Evolutionary conservation across 2,888 invertebrate genomes (phyloP), one percentile per base, ranked within the genome.

Genomic region (Scaptomyza reducta): DNA sequence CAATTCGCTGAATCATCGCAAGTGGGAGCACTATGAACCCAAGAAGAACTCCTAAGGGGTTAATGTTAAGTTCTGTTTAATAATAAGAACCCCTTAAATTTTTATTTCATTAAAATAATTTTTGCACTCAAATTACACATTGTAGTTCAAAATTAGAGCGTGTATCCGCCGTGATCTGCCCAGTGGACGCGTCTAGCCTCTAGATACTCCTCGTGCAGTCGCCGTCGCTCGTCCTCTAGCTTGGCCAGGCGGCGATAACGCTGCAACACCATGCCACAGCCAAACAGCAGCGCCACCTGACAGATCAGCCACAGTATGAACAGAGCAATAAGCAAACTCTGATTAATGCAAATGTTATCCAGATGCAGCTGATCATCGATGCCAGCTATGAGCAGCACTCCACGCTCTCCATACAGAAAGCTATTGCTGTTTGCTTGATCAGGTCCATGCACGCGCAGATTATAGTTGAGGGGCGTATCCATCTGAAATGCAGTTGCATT

Each of bases 11-110:
- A 97, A 98, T 89, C 99, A 99, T 91, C 95, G 95, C 83, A 95
- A 97, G 85, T 99, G 99, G 99, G 97, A 98, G 91, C 95, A 94
- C 87, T 96, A 95, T 71, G 94, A 90, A 66, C 89, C 91, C 40
- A 87, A 88, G 51, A 83, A 81, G 41, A 74, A 59, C 55, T 65
- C 85, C 51, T 84, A 77, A 61, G 46, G 31, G 14, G 11, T 1
- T 10, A 13, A 18, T 33, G 18, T 22, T 49, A 33, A 22, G 9
- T 18, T 18, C 31, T 62, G 9, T 45, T 51, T 56, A 59, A 45
- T 68, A 68, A 40, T 82, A 87, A 70, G 76, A 68, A 66, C 70
- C 60, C 40, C 67, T 61, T 82, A 76, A 75, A 71, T 73, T 82
- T 18, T 9, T 85, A 87, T 76, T 85, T 66, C 71, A 87, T 81